phyloP scores from a whole-genome alignment of 2,888 invertebrate species.

The Doris montereyensis region DNA sequence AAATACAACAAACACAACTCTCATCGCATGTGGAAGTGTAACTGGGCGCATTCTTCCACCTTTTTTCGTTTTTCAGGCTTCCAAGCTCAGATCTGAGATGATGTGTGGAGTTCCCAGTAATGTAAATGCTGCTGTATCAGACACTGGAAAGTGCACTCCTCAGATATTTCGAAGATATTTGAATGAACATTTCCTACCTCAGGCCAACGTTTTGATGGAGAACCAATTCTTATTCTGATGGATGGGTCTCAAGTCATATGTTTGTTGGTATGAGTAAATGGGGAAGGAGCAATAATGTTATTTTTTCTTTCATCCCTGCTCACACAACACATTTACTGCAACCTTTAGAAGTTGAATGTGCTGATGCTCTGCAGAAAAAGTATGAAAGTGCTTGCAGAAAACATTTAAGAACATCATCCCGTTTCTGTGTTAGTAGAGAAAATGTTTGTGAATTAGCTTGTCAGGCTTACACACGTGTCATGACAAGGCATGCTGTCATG shows the following conservation, averaged over 20 bases:
- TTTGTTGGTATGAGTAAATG: conserved; percentile 40
- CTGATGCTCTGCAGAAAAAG: conserved; percentile 39
- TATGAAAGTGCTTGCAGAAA: conserved; percentile 39
- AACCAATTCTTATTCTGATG: conserved; percentile 41
- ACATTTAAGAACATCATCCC: conserved; percentile 9
- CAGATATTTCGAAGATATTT: conserved; percentile 36
- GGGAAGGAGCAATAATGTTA: conserved; percentile 41
- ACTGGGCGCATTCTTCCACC: conserved; percentile 37
- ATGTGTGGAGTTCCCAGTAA: conserved; percentile 35
- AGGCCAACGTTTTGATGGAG: conserved; percentile 32
- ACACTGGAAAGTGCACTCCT: conserved; percentile 35
- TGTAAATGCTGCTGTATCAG: conserved; percentile 39
- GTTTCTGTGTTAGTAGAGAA: conserved; percentile 28
- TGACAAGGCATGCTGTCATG: conserved; percentile 29
- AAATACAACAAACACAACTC: conserved; percentile 32
- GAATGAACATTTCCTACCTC: conserved; percentile 41
- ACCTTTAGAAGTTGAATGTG: conserved; percentile 43
- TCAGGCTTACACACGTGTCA: conserved; percentile 28
- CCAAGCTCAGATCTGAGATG: conserved; percentile 35
- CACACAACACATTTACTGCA: conserved; percentile 45
- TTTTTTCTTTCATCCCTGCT: conserved; percentile 44
- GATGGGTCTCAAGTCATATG: conserved; percentile 43
- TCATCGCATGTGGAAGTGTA: conserved; percentile 41
- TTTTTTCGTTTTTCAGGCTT: conserved; percentile 36
- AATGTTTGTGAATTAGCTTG: conserved; percentile 37